phyloP scores from a whole-genome alignment of 2,888 invertebrate species.

The Pedicia rivosa region DNA sequence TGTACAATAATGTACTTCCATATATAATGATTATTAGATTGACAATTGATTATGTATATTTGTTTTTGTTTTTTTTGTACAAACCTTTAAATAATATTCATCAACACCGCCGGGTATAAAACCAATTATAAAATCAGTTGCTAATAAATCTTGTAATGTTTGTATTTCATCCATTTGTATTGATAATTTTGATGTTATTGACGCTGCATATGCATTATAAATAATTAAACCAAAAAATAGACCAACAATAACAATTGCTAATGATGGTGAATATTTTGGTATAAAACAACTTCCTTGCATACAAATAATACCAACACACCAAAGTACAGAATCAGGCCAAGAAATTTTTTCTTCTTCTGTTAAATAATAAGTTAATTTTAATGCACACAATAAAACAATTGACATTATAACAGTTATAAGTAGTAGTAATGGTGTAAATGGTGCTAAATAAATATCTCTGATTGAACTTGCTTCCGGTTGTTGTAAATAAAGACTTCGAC shows the following conservation, averaged over 20 bases:
- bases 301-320: constrained; percentile 4
- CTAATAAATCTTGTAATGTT: constrained; percentile 40
- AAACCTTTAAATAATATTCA: constrained; percentile 44
- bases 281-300: constrained; percentile 16
- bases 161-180: constrained; percentile 38
- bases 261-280: constrained; percentile 38
- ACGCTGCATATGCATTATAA: constrained; percentile 49
- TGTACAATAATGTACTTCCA: too few species aligned
- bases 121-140: constrained; percentile 41
- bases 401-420: constrained; percentile 37
- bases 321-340: neutral
- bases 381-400: constrained; percentile 28
- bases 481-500: constrained; percentile 45
- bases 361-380: neutral
- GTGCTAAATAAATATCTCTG: constrained; percentile 44
- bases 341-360: neutral
- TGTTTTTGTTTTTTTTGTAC: too few species aligned
- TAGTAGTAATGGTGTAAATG: constrained; percentile 39
- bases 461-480: constrained; percentile 43
- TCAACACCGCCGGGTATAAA: constrained; percentile 41
- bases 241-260: constrained; percentile 38
- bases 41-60: too few species aligned
- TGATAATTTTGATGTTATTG: constrained; percentile 47
- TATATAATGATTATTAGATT: too few species aligned
- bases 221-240: constrained; percentile 43